Base-by-base conservation (phyloP, 2,888 invertebrate species). In the Meliscaeva auricollis region DNA sequence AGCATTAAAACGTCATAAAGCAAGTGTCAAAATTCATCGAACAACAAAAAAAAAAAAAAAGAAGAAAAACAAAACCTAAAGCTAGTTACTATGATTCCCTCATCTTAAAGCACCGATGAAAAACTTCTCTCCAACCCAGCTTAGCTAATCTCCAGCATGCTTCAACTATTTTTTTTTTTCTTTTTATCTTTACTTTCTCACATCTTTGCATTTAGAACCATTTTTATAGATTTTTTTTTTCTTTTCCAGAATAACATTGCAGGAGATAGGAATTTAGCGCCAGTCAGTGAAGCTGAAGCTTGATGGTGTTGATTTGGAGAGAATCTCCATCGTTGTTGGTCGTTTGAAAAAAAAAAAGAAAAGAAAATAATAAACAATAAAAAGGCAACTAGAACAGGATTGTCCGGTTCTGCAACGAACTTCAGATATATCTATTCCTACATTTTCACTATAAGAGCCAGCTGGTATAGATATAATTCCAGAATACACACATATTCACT, bases 321-420 rank as follows among this genome's bases (percentile, higher is more conserved):
- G 50, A 35, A 66, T 15, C 32, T n/a, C 66, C 62, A 62, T 9
- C 38, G 54, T 54, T 13, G 38, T 7, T 2, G 0, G 38, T 38
- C 9, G 38, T 38, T 9, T 38, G 38, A 38, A 13, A 38, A 38
- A 38, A 38, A 8, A 38, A 38, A 38, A 38, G 38, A 20, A 32
- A 66, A 66, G 20, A 20, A n/a, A 32, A 35, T 26, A 64, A 64
- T 13, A 32, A 22, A 35, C 32, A 35, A 66, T 64, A 64, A 64
- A 38, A 46, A 64, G 30, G 15, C 17, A 58, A 35, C 56, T 17
- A 68, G 50, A 76, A 84, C 84, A 80, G 84, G 84, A 84, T 68
- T 68, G 79, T 84, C 84, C 84, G 79, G 84, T 84, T 13, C 9
- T 52, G n/a, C 69, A 22, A 22, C 44, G 13, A 78, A 22, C 20